These are phyloP conservation scores for Chaenogobius annularis DNA, from an alignment of 2,113 vertebrate genomes.

Conservation along the genomic window DNA sequence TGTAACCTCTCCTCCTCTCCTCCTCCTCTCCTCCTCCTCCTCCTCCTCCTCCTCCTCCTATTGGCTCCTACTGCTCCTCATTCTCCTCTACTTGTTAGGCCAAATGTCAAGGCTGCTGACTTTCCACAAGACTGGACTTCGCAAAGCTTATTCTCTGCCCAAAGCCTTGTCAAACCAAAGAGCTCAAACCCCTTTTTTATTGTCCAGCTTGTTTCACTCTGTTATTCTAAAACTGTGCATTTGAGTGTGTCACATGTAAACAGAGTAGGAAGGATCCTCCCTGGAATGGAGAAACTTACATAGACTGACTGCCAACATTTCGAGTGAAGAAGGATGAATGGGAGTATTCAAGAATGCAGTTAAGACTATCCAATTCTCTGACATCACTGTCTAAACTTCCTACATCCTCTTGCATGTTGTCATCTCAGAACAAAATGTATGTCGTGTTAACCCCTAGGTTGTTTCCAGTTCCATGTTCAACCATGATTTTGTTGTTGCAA, in stretches of 20 bases:
- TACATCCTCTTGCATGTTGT: not conserved
- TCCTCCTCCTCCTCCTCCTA: too few species aligned
- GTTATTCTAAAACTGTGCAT: constrained; percentile 16
- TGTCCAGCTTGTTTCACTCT: not conserved
- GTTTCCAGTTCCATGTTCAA: too few species aligned
- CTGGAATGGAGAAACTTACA: constrained; percentile 37
- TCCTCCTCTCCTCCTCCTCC: constrained; percentile 15
- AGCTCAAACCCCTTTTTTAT: constrained; percentile 12
- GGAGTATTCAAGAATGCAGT: constrained; percentile 24
- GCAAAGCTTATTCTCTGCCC: constrained; percentile 6
- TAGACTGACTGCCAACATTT: constrained; percentile 29
- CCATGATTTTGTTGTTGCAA: not conserved
- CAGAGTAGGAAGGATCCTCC: constrained; percentile 22
- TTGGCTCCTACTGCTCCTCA: not conserved
- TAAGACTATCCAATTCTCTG: constrained; percentile 20
- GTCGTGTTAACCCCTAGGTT: not conserved
- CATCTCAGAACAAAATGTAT: not conserved
- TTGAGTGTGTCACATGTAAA: constrained; percentile 16
- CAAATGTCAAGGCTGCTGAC: constrained; percentile 42
- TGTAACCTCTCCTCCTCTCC: not conserved
- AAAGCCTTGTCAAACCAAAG: constrained; percentile 1
- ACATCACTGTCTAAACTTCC: constrained; percentile 31
- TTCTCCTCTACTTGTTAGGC: constrained; percentile 28
- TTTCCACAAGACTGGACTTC: constrained; percentile 23
- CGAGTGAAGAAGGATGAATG: constrained; percentile 19